phyloP scores from a whole-genome alignment of 1,140 invertebrate genomes.

The Trialeurodes vaporariorum region DNA sequence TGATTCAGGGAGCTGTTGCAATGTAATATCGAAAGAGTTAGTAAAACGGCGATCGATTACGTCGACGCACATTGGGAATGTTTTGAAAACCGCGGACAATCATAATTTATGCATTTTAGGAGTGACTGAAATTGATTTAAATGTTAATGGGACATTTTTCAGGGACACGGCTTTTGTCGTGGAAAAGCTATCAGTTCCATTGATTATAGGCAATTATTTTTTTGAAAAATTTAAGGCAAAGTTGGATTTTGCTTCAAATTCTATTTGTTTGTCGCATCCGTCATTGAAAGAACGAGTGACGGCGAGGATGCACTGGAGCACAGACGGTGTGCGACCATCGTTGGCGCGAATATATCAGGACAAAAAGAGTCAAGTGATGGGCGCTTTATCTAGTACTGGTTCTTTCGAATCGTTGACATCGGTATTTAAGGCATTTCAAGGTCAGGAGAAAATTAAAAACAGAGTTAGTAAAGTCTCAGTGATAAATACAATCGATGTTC shows the following conservation, averaged over 20 bases:
- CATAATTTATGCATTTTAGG: background rate
- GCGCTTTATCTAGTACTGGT: background rate
- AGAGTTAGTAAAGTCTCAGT: background rate
- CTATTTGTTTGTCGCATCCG: too few relatives aligned
- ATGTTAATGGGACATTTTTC: background rate
- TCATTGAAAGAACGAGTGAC: background rate
- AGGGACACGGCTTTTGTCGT: background rate
- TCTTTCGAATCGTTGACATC: background rate
- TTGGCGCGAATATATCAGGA: background rate
- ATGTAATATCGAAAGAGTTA: background rate
- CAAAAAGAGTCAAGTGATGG: background rate
- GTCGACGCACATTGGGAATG: background rate
- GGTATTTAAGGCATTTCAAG: background rate
- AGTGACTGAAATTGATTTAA: background rate
- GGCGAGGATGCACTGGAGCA: background rate
- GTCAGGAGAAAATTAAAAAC: background rate
- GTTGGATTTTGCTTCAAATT: background rate
- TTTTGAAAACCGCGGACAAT: background rate
- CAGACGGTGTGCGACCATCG: background rate
- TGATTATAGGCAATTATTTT: background rate
- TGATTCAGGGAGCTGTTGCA: background rate
- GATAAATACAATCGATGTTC: background rate
- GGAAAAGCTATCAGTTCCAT: background rate
- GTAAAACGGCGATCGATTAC: background rate
- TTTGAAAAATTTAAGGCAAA: background rate